Evolutionary conservation across 53 echinoderm and acorn worm species (phyloP).

Genomic region (Zoroaster sp.): DNA sequence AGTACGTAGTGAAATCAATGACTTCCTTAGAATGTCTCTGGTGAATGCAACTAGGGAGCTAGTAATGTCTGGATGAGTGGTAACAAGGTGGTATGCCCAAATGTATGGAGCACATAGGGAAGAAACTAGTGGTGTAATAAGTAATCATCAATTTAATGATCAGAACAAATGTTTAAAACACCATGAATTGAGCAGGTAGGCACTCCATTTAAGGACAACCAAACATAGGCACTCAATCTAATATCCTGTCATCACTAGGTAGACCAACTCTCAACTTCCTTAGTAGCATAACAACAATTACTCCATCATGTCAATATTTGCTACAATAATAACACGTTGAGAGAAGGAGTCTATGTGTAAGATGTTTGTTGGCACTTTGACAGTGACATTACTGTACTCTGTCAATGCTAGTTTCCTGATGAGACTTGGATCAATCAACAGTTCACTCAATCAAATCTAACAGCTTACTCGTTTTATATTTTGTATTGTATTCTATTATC

Average conservation of each 20-base stretch:
- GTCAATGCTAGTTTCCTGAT: not conserved
- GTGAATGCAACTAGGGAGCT: not conserved
- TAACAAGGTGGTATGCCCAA: too few species aligned
- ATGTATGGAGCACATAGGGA: too few species aligned
- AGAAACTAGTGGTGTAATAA: too few species aligned
- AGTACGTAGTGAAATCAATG: not conserved
- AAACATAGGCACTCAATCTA: not conserved
- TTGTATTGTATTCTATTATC: too few species aligned
- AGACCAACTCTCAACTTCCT: conserved; percentile 14
- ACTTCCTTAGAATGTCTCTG: not conserved
- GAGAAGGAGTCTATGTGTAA: not conserved
- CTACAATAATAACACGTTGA: not conserved
- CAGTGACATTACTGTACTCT: not conserved
- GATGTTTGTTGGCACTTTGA: not conserved
- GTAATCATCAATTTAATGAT: too few species aligned
- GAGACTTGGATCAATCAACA: not conserved
- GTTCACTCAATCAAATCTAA: not conserved
- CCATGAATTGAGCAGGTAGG: not conserved
- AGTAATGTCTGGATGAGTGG: not conserved
- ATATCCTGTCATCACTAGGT: conserved; percentile 30
- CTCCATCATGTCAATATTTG: not conserved
- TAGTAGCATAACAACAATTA: not conserved
- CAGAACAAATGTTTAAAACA: too few species aligned
- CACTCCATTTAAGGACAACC: not conserved
- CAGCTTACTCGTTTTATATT: not conserved